Evolutionary conservation across 1,140 invertebrate species (phyloP), one percentile per base, ranked within the genome.

Genomic region (Cyclargus thomasi): DNA sequence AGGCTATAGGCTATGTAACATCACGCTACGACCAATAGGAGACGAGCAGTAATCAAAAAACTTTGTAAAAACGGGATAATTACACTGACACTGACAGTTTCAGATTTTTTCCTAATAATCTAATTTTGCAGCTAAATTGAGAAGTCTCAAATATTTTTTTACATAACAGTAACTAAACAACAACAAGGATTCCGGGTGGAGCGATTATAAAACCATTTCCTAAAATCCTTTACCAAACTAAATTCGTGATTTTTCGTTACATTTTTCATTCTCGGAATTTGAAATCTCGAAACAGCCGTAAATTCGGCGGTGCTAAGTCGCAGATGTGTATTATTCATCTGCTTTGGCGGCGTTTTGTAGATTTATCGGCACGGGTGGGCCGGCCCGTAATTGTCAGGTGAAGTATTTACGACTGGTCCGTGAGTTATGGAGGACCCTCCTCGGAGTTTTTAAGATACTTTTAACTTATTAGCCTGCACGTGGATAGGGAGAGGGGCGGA

Each of bases 341-440:
- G 10, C 29, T 66, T 66, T 66, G 17, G n/a, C 65, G 57, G 53
- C 57, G 53, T 57, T 57, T 59, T 20, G 17, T 66, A 35, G 65
- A 66, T 66, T 66, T 66, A 66, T 66, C 53, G 64, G 65, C 23
- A 17, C 62, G 47, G 17, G 59, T 59, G 67, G 47, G 23, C 36
- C 20, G 53, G 64, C 68, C 68, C 74, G 74, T 78, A 80, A 80
- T 80, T 80, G 78, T 80, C 78, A 80, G 76, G 65, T 78, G 76
- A 78, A 55, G 73, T 76, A 80, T 80, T 80, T 80, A 80, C 73
- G 70, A 64, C 67, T 63, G 69, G 65, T 55, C 17, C 18, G 55
- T 59, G 55, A 59, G 21, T 59, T 59, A 59, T 59, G 11, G 18
- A 59, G 55, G 20, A 59, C 55, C 55, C 18, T 59, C 55, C 20